Evolutionary conservation across 37 sponge, comb jelly and placozoan genomes (phyloP).

Genomic region (Eunapius fragilis): DNA sequence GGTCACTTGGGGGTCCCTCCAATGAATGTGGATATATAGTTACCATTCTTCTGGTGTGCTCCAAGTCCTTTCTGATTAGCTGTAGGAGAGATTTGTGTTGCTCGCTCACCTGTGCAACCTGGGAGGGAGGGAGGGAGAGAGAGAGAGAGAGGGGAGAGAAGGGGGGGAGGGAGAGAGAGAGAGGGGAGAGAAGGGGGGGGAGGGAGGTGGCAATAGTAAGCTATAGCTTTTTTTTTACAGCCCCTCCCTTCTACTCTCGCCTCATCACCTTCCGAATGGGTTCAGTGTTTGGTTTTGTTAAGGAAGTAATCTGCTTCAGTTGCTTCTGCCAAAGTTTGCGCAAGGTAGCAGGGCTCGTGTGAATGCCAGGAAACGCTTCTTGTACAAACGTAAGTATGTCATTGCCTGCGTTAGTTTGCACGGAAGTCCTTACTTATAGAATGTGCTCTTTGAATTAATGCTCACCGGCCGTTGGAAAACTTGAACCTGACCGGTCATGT

Average conservation of each 20-base stretch:
- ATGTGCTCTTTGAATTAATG: neutral
- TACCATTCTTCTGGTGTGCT: conserved; percentile 59
- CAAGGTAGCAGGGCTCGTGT: conserved; percentile 58
- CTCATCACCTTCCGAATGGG: conserved; percentile 9
- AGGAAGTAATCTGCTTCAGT: conserved; percentile 62
- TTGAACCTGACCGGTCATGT: neutral
- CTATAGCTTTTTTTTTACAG: neutral
- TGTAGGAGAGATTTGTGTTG: conserved; percentile 48
- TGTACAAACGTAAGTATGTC: conserved; percentile 54
- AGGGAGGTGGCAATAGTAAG: neutral
- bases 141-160: too few relatives aligned
- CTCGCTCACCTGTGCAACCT: conserved; percentile 48
- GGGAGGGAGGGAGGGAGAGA: too few relatives aligned
- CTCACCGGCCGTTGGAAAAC: neutral
- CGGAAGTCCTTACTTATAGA: neutral
- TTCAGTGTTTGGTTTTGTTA: conserved; percentile 42
- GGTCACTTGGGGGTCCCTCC: neutral
- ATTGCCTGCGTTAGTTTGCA: conserved; percentile 9
- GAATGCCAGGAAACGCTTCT: conserved; percentile 58
- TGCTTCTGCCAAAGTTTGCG: conserved; percentile 72
- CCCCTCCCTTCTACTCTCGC: neutral
- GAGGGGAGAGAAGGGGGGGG: too few relatives aligned
- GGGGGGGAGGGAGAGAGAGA: too few relatives aligned
- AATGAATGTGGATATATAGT: neutral
- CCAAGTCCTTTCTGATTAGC: conserved; percentile 64